Conservation (phyloP, 2,888 invertebrate genomes). For the Octonoba sinensis region DNA sequence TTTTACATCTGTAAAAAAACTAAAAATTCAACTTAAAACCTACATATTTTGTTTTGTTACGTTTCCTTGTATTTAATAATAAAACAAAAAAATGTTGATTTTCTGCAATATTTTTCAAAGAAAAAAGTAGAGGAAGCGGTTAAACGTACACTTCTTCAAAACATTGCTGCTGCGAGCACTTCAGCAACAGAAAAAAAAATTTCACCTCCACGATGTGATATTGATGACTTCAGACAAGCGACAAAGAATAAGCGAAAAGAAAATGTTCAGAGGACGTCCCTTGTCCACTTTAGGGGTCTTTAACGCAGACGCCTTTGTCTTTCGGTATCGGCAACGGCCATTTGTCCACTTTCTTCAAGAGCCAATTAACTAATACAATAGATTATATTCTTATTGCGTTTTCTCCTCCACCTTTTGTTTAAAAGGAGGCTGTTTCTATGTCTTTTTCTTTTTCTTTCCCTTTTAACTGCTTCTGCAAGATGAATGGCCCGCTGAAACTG, state of each 20-base stretch:
- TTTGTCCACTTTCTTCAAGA: constrained; percentile 49
- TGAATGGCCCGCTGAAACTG: constrained; percentile 44
- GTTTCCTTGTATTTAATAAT: too few species aligned
- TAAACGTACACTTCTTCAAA: too few species aligned
- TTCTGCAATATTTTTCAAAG: too few species aligned
- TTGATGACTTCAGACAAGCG: constrained; percentile 44
- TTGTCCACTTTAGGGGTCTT: constrained; percentile 37
- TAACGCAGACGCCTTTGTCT: constrained; percentile 41
- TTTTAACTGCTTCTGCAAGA: constrained; percentile 26
- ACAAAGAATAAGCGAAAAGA: constrained; percentile 30
- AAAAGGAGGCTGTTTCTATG: constrained; percentile 11
- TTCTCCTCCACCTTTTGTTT: constrained; percentile 30
- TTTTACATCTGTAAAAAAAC: too few species aligned
- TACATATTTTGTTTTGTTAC: too few species aligned
- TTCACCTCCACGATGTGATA: constrained; percentile 9
- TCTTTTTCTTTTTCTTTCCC: constrained; percentile 7
- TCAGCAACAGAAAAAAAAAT: too few species aligned
- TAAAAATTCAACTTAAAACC: too few species aligned
- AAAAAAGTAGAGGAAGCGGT: too few species aligned
- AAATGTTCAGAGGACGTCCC: constrained; percentile 18
- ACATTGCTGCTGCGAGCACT: too few species aligned
- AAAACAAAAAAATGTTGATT: too few species aligned
- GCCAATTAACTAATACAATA: constrained; percentile 64
- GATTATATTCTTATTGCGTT: constrained; percentile 52
- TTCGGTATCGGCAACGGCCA: constrained; percentile 27